Conservation (phyloP, 1,140 invertebrate genomes). For the Drosophila navojoa region DNA sequence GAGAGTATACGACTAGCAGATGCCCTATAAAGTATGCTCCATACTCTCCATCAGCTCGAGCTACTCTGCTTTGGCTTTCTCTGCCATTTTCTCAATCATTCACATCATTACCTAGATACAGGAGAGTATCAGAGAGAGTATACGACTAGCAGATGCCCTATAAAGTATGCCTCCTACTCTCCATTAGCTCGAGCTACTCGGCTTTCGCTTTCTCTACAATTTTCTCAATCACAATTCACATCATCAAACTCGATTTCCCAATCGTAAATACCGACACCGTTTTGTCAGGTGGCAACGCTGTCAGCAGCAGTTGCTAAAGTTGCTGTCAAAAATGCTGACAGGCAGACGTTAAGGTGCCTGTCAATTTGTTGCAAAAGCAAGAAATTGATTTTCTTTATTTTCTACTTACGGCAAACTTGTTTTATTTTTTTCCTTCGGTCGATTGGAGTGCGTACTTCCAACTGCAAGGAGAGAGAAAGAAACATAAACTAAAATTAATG, state of each 20-base stretch:
- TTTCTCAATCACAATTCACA: too few relatives aligned
- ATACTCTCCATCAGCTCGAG: too few relatives aligned
- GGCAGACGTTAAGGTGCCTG: background rate
- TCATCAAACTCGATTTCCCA: too few relatives aligned
- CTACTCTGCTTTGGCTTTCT: too few relatives aligned
- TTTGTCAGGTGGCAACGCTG: background rate
- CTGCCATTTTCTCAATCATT: too few relatives aligned
- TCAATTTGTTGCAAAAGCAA: background rate
- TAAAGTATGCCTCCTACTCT: too few relatives aligned
- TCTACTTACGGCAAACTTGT: conserved; percentile 30
- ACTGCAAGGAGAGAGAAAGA: conserved; percentile 20
- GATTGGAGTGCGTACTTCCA: background rate
- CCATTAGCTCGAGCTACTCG: too few relatives aligned
- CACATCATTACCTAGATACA: background rate
- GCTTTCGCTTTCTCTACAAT: too few relatives aligned
- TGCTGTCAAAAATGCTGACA: background rate
- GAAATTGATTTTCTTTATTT: background rate
- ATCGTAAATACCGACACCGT: too few relatives aligned
- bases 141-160: background rate
- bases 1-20: background rate
- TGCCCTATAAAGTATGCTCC: background rate
- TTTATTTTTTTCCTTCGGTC: background rate
- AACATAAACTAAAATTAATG: background rate
- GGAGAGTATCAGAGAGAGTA: background rate
- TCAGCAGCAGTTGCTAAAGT: background rate